Conservation (phyloP, 2,113 vertebrate species). For the Halichoerus grypus region DNA sequence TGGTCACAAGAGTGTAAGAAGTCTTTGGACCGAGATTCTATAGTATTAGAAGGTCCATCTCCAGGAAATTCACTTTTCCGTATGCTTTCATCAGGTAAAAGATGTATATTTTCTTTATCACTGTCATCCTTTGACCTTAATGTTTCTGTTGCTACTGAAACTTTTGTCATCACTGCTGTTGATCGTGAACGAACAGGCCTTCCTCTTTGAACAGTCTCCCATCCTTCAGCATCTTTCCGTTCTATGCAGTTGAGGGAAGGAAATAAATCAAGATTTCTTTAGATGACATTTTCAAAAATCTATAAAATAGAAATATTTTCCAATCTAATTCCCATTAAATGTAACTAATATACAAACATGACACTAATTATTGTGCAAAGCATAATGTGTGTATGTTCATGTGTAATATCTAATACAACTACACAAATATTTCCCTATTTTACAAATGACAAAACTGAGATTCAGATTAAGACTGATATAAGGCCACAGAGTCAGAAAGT, state of each 20-base stretch:
- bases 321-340: slow-evolving; percentile 30
- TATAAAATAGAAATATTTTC: slow-evolving; percentile 42
- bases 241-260: slow-evolving; percentile 82
- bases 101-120: slow-evolving; percentile 88
- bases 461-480: neutral
- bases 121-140: slow-evolving; percentile 89
- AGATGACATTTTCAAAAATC: neutral
- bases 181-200: slow-evolving; percentile 95
- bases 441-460: neutral
- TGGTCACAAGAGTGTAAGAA: slow-evolving; percentile 71
- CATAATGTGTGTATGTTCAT: neutral
- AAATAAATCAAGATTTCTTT: slow-evolving; percentile 41
- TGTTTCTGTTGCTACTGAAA: slow-evolving; percentile 85
- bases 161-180: slow-evolving; percentile 89
- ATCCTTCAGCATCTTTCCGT: slow-evolving; percentile 96
- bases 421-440: neutral
- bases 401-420: neutral
- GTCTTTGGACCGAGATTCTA: slow-evolving; percentile 73
- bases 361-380: neutral
- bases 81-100: slow-evolving; percentile 73
- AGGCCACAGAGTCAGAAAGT: neutral
- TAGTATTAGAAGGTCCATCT: slow-evolving; percentile 61
- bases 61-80: slow-evolving; percentile 63
- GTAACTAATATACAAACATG: neutral
- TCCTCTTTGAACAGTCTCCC: slow-evolving; percentile 98